These are phyloP conservation scores for Oncorhynchus mykiss DNA, from an alignment of 2,113 vertebrate genomes.

Conservation along the genomic window DNA sequence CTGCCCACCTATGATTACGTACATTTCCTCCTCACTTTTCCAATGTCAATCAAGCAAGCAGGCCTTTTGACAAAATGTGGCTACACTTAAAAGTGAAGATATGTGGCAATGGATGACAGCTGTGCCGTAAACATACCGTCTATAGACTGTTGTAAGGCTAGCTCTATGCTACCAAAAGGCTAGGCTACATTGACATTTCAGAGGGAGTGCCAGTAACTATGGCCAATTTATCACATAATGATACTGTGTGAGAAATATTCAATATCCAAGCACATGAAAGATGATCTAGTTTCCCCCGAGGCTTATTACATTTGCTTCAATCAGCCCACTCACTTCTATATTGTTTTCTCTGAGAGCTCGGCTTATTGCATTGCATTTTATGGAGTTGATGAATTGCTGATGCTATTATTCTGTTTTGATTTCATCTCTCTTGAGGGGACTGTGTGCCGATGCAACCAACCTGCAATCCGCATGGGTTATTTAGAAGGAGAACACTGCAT, in stretches of 20 bases:
- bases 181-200: not conserved
- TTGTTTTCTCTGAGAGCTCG: not conserved
- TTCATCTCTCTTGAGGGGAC: not conserved
- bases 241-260: constrained; percentile 19
- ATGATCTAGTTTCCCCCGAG: constrained; percentile 1
- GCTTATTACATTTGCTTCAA: constrained; percentile 18
- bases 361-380: constrained; percentile 9
- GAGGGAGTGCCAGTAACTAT: not conserved
- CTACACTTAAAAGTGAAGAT: too few relatives aligned
- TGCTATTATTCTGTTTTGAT: constrained; percentile 17
- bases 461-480: constrained; percentile 5
- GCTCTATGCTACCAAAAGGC: too few relatives aligned
- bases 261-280: constrained; percentile 25
- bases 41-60: too few relatives aligned
- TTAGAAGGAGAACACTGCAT: not conserved
- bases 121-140: too few relatives aligned
- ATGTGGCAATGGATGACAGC: too few relatives aligned
- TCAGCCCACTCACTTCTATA: constrained; percentile 16
- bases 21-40: too few relatives aligned
- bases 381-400: constrained; percentile 15
- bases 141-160: too few relatives aligned
- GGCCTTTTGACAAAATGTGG: too few relatives aligned
- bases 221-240: not conserved
- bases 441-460: constrained; percentile 13
- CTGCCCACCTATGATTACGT: too few relatives aligned